Base-by-base conservation (phyloP, 2,888 invertebrate genomes). In the Phortica magna region DNA sequence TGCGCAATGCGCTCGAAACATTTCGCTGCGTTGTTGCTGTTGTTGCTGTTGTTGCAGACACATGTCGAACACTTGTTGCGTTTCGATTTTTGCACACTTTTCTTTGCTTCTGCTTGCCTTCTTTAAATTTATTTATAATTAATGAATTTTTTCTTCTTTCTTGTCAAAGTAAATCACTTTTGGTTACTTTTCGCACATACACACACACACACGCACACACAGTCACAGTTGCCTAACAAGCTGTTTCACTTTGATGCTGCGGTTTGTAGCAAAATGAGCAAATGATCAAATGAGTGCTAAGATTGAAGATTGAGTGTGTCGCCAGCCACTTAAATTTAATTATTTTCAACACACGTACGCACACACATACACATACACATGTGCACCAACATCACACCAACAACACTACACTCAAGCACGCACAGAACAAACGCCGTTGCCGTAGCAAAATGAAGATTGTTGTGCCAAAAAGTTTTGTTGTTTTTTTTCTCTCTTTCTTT, bases 11-110 rank as follows among this genome's bases (percentile, higher is more conserved):
- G 10, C 19, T 17, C 61, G 55, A 55, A 53, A 53, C 70, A 55
- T 31, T 55, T 53, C 12, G 12, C 5, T 70, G 41, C 43, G 42
- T 43, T 43, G 17, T n/a, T 41, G 2, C 42, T 43, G 67, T 67
- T 57, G 67, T 61, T 19, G 64, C 39, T 43, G 67, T 67, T 57
- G 67, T 61, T 19, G 64, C 39, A 31, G 68, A 83, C 85, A 87
- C 85, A 76, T 87, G 87, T 81, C 79, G 78, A 79, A 87, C 85
- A 85, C 85, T 85, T 85, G 85, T 85, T 85, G 85, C 84, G 83
- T 81, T 78, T 68, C 68, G n/a, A 78, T 59, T 83, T 80, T 59
- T 73, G 31, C 77, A 78, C 31, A 61, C 31, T 48, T 48, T 31
- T 64, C 41, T 61, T 59, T 42, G 43, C 48, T 31, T 74, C 7